Conservation (phyloP, 1,140 invertebrate genomes). For the Reticulitermes speratus region DNA sequence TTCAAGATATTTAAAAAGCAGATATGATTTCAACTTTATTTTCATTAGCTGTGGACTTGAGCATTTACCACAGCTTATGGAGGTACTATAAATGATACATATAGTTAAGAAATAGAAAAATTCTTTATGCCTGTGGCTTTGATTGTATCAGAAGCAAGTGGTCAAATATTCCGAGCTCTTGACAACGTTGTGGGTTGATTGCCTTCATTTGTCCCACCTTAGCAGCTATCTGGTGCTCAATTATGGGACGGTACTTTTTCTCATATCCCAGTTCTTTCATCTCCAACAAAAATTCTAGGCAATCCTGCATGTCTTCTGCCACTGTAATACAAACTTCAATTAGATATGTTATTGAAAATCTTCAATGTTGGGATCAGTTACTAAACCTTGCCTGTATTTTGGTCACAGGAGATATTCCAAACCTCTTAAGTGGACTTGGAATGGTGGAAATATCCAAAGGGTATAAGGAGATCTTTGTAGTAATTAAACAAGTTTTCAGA, state of each 20-base stretch:
- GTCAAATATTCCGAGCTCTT: background rate
- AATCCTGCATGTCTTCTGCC: constrained; percentile 48
- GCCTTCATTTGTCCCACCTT: constrained; percentile 49
- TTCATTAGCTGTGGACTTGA: too few species aligned
- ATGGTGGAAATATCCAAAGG: too few species aligned
- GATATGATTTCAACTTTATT: too few species aligned
- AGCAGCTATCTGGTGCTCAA: constrained; percentile 51
- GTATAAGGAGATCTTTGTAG: too few species aligned
- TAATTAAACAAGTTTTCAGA: too few species aligned
- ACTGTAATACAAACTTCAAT: constrained; percentile 42
- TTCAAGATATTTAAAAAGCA: too few species aligned
- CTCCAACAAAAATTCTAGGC: constrained; percentile 50
- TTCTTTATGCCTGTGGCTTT: too few species aligned
- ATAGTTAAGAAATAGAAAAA: too few species aligned
- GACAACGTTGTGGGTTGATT: constrained; percentile 39
- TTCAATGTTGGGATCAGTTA: background rate
- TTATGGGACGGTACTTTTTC: constrained; percentile 50
- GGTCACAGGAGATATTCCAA: background rate
- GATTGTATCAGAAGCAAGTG: background rate
- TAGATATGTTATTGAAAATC: constrained; percentile 27
- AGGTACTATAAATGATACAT: too few species aligned
- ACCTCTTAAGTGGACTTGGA: background rate
- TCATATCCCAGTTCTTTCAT: constrained; percentile 50
- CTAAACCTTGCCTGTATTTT: constrained; percentile 6
- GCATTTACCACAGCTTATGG: too few species aligned